Evolutionary conservation across 2,888 invertebrate species (phyloP).

Genomic region (Drosophila conformis): DNA sequence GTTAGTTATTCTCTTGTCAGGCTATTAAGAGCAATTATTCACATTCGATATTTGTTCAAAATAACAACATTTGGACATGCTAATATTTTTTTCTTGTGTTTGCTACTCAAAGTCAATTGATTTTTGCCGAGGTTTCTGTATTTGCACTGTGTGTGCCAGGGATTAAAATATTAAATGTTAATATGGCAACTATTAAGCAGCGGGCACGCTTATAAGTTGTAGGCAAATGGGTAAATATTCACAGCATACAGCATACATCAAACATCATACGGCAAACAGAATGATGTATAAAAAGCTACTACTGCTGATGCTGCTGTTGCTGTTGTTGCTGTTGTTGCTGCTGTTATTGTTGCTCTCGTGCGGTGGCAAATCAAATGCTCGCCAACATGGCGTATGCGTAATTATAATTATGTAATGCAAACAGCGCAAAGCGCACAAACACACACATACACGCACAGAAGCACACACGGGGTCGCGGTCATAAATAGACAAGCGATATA

Average conservation of each 20-base stretch:
- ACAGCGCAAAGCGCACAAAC: conserved; percentile 58
- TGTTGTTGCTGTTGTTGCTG: neutral
- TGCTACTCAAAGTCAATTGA: conserved; percentile 29
- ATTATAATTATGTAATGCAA: conserved; percentile 79
- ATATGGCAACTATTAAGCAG: conserved; percentile 53
- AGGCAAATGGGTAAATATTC: conserved; percentile 63
- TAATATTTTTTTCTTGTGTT: neutral
- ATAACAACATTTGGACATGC: neutral
- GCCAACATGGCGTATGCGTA: conserved; percentile 77
- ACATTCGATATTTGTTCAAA: neutral
- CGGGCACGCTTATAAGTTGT: conserved; percentile 13
- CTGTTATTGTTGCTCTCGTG: conserved; percentile 4
- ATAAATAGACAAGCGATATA: conserved; percentile 35
- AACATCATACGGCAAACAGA: conserved; percentile 14
- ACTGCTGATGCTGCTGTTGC: neutral
- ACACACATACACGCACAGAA: conserved; percentile 9
- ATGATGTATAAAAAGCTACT: conserved; percentile 14
- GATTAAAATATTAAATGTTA: conserved; percentile 60
- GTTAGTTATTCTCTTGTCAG: neutral
- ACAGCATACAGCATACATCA: conserved; percentile 25
- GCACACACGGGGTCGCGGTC: conserved; percentile 28
- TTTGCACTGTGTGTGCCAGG: conserved; percentile 36
- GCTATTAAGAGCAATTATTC: neutral
- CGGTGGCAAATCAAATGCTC: conserved; percentile 61
- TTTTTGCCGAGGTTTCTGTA: conserved; percentile 8